Evolutionary conservation across 2,797 vertebrate genomes (phyloP).

Genomic region (Bufotes viridis): DNA sequence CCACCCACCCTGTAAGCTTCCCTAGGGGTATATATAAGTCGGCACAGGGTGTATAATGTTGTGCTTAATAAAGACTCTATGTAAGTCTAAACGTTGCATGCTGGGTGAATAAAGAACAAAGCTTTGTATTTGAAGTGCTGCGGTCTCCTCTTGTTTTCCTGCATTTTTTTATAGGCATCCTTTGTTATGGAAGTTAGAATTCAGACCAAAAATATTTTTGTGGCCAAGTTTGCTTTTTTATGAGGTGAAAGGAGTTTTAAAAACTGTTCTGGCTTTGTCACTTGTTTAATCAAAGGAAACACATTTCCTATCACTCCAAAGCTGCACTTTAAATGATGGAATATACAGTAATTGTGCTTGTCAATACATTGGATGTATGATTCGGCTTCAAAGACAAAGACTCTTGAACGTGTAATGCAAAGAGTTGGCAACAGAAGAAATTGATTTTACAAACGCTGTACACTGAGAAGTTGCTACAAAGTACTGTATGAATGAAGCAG

Average conservation of each 20-base stretch:
- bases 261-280: slow-evolving; percentile 23
- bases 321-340: slow-evolving; percentile 34
- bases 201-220: background rate
- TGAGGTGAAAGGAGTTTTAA: slow-evolving; percentile 9
- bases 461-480: background rate
- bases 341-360: slow-evolving; percentile 48
- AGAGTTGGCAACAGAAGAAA: slow-evolving; percentile 1
- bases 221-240: background rate
- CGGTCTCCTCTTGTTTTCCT: no score
- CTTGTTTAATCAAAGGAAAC: slow-evolving; percentile 35
- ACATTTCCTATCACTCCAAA: slow-evolving; percentile 29
- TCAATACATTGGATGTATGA: slow-evolving; percentile 49
- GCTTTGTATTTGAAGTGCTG: no score
- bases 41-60: no score
- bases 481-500: background rate
- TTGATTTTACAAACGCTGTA: slow-evolving; percentile 23
- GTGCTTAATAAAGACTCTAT: no score
- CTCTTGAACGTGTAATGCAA: slow-evolving; percentile 10
- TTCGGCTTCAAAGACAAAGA: slow-evolving; percentile 27
- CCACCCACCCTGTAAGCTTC: no score
- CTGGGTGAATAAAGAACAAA: no score
- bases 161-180: no score
- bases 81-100: no score
- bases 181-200: background rate
- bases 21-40: no score